Conservation (phyloP, 1,140 invertebrate species). For the Drosophila lacertosa region DNA sequence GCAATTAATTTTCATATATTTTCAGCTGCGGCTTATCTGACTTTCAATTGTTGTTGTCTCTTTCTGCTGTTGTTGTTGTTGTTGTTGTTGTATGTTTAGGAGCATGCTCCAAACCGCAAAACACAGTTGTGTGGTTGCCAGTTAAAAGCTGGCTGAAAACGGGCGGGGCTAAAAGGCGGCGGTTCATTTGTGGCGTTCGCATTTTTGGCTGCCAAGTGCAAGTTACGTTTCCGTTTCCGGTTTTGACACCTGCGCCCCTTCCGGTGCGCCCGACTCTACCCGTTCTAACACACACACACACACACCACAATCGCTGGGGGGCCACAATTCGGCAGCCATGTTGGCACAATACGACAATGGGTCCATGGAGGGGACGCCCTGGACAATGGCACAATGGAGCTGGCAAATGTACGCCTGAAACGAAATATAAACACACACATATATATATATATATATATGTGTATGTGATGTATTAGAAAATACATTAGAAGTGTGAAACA, state of each 20-base stretch:
- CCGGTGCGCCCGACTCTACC: not conserved
- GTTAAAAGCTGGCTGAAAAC: constrained; percentile 1
- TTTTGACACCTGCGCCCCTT: constrained; percentile 38
- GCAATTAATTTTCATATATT: constrained; percentile 41
- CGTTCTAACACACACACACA: not conserved
- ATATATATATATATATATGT: no score
- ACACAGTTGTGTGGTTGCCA: constrained; percentile 31
- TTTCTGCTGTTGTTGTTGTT: not conserved
- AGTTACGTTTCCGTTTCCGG: constrained; percentile 48
- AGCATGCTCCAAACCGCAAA: constrained; percentile 24
- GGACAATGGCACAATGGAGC: not conserved
- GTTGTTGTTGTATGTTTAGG: not conserved
- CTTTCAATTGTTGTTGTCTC: not conserved
- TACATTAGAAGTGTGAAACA: not conserved
- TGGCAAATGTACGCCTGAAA: no score
- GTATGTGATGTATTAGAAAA: no score
- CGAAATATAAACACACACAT: no score
- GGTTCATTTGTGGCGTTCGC: constrained; percentile 19
- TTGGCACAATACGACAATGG: not conserved
- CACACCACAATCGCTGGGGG: constrained; percentile 5
- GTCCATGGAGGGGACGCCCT: not conserved
- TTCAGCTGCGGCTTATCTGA: constrained; percentile 9
- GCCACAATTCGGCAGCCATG: constrained; percentile 11
- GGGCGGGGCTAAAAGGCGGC: not conserved
- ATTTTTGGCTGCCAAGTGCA: constrained; percentile 37